Evolutionary conservation across 2,888 invertebrate species (phyloP), one percentile per base, ranked within the genome.

Genomic region (Agelastica alni): DNA sequence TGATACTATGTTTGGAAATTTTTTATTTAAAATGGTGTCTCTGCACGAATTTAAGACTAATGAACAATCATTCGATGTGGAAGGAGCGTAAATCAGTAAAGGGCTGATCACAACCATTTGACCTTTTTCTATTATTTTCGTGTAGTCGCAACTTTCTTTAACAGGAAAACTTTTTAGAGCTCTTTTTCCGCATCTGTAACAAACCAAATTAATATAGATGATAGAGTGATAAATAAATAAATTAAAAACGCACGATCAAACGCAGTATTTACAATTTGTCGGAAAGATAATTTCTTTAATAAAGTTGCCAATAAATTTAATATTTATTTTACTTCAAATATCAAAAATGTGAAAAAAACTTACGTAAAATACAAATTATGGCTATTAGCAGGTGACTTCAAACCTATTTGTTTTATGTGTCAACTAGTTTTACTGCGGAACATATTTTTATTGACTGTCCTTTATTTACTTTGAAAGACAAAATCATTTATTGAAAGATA

Each of bases 131-230:
- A 52, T 46, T 2, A 48, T 51, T 20, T 47, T 48, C 1, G 56
- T 32, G 44, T 34, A 56, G 18, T 56, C 48, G 34, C 42, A 56
- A 12, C 46, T 44, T 41, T 59, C 52, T 14, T 43, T 49, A 3
- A 49, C 9, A 45, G 39, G 41, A 7, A 34, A 37, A 31, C 52
- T 52, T 49, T 57, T 28, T 18, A 52, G 22, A 43, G 49, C 59
- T 57, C 56, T 55, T 7, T 46, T 36, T 45, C 47, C 18, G 37
- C 28, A 36, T 31, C 58, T 58, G 53, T 45, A 58, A 55, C 30
- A 54, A 58, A 22, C 13, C 32, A 51, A 54, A 26, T 47, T 54
- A 58, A n/a, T n/a, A n/a, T n/a, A n/a, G n/a, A 47, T 28, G 51
- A 26, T 54, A 58, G 44, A 36, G 47, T 52, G 55, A 55, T 51